phyloP scores from a whole-genome alignment of 2,888 invertebrate genomes.

The Archips crataeganus region DNA sequence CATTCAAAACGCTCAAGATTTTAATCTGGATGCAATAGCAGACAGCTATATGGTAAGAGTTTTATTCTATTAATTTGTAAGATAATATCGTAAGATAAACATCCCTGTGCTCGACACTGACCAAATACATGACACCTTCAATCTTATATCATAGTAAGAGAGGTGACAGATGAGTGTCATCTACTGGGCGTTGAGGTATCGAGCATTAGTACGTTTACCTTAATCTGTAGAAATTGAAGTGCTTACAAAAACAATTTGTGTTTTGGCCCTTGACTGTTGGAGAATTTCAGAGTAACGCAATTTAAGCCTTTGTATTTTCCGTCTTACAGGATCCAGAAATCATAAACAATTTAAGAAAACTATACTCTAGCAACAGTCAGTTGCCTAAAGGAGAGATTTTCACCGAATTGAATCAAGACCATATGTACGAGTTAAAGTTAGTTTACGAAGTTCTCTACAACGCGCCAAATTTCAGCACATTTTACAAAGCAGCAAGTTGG shows the following conservation, averaged over 20 bases:
- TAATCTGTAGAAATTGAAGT: no score
- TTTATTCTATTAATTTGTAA: not conserved
- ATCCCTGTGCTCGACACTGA: no score
- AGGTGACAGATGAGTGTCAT: no score
- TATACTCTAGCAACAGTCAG: conserved; percentile 61
- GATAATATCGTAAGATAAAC: no score
- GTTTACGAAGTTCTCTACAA: conserved; percentile 81
- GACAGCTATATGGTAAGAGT: conserved; percentile 68
- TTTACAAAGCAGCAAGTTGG: conserved; percentile 86
- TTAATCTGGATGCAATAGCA: conserved; percentile 58
- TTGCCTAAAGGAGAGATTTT: conserved; percentile 73
- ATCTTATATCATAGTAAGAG: no score
- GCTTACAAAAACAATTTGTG: no score
- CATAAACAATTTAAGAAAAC: conserved; percentile 60
- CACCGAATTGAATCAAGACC: conserved; percentile 67
- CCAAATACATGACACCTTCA: no score
- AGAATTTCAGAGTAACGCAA: no score
- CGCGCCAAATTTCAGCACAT: conserved; percentile 85
- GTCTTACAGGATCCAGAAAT: conserved; percentile 66
- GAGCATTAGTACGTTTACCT: no score
- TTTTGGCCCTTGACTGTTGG: no score
- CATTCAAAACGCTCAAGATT: conserved; percentile 62
- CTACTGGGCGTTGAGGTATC: no score
- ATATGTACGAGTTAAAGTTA: conserved; percentile 66
- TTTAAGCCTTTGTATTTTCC: not conserved